Conservation (phyloP, 2,113 vertebrate species). For the Phylloscopus trochiloides region DNA sequence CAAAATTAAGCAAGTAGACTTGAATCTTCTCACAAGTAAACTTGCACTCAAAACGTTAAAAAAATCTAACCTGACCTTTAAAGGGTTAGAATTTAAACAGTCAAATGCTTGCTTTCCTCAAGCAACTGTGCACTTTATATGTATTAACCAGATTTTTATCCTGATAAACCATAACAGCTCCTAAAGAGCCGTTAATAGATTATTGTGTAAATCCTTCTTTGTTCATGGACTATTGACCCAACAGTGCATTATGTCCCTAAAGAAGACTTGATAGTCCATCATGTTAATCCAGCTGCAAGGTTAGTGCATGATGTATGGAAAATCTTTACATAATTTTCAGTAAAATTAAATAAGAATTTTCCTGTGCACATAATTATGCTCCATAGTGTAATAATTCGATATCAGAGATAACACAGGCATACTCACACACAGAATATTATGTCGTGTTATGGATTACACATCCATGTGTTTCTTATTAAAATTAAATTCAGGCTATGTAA, state of each 20-base stretch:
- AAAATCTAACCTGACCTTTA: background rate
- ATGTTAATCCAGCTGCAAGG: constrained; percentile 52
- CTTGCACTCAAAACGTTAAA: background rate
- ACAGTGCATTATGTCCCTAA: constrained; percentile 41
- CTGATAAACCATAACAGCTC: constrained; percentile 47
- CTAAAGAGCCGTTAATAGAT: constrained; percentile 64
- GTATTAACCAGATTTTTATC: constrained; percentile 44
- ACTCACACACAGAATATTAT: background rate
- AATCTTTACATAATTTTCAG: constrained; percentile 62
- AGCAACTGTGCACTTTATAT: background rate
- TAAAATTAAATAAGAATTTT: constrained; percentile 63
- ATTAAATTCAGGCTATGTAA: background rate
- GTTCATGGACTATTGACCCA: constrained; percentile 61
- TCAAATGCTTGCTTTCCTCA: background rate
- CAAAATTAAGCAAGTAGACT: background rate
- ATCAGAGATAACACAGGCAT: background rate
- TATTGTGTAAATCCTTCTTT: constrained; percentile 66
- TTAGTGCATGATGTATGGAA: background rate
- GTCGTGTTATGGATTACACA: background rate
- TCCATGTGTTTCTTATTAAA: background rate
- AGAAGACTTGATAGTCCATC: constrained; percentile 52
- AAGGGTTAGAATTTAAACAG: background rate
- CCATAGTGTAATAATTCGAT: constrained; percentile 13
- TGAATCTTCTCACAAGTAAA: background rate
- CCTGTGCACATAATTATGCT: background rate